Percentiles rank a stretch among this genome's conserved stretches.
Evolutionary conservation across 2,797 vertebrate species (phyloP).

Genomic region (Liparis tanakae): DNA sequence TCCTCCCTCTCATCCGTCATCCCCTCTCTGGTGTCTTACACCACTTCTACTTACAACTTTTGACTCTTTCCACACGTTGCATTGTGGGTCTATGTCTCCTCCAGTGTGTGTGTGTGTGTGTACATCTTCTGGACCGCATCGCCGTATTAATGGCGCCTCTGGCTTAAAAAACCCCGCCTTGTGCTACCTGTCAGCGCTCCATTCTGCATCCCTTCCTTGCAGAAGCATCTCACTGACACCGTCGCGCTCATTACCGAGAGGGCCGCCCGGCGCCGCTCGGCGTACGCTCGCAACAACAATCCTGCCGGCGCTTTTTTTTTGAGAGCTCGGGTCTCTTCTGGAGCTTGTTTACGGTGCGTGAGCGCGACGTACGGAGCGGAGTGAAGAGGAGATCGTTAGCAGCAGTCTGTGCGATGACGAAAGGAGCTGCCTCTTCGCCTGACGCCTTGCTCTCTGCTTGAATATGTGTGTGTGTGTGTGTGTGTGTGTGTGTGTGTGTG

Average conservation of each 20-base stretch:
- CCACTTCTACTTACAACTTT: conserved; percentile 15
- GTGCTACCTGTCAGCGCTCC: conserved; percentile 67
- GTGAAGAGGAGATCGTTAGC: conserved; percentile 67
- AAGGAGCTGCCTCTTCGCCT: conserved; percentile 42
- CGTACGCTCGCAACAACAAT: conserved; percentile 45
- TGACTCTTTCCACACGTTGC: conserved; percentile 3
- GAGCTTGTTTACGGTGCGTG: conserved; percentile 61
- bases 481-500: conserved; percentile 37
- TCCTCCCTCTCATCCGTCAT: conserved; percentile 27
- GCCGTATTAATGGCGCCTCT: conserved; percentile 59
- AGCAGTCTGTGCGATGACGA: conserved; percentile 50
- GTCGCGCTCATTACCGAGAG: conserved; percentile 71
- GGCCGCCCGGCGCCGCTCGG: conserved; percentile 8
- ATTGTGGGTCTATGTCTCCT: conserved; percentile 16
- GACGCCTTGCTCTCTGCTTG: conserved; percentile 26
- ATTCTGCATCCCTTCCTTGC: conserved; percentile 62
- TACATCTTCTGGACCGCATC: conserved; percentile 35
- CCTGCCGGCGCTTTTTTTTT: conserved; percentile 3
- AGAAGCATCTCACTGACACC: conserved; percentile 57
- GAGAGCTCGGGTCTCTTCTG: conserved; percentile 49
- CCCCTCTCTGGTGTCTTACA: background rate
- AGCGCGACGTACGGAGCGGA: conserved; percentile 63
- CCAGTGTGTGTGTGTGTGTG: conserved; percentile 27
- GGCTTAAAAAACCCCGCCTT: conserved; percentile 59
- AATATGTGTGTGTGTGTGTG: background rate